phyloP scores from a whole-genome alignment of 2,113 vertebrate species.

The Ophthalmolycus amberensis region DNA sequence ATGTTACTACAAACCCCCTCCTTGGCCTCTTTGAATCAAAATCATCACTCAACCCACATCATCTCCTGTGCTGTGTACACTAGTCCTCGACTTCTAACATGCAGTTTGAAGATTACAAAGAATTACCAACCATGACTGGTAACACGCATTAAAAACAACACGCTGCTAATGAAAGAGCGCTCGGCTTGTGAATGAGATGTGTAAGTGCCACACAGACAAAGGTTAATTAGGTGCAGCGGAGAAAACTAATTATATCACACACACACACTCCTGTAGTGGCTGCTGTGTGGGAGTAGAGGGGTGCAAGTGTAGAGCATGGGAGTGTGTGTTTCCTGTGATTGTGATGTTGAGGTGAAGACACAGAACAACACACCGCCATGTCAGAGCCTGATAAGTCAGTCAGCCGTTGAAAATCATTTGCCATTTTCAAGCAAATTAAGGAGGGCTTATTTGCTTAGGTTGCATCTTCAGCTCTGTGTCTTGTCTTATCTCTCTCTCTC shows the following conservation, averaged over 20 bases:
- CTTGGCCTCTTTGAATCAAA: neutral
- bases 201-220: slow-evolving; percentile 68
- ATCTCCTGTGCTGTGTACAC: slow-evolving; percentile 2
- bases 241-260: slow-evolving; percentile 68
- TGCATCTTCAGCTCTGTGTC: slow-evolving; percentile 57
- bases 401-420: slow-evolving; percentile 80
- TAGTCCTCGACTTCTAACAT: slow-evolving; percentile 24
- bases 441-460: slow-evolving; percentile 80
- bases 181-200: slow-evolving; percentile 70
- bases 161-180: slow-evolving; percentile 59
- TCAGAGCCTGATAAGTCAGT: slow-evolving; percentile 80
- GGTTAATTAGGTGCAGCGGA: slow-evolving; percentile 78
- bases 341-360: slow-evolving; percentile 67
- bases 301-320: slow-evolving; percentile 34
- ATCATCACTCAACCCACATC: slow-evolving; percentile 34
- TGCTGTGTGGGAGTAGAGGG: slow-evolving; percentile 55
- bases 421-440: slow-evolving; percentile 78
- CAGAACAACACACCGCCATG: slow-evolving; percentile 67
- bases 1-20: neutral
- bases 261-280: slow-evolving; percentile 39
- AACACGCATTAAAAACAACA: slow-evolving; percentile 50
- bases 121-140: slow-evolving; percentile 51
- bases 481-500: neutral
- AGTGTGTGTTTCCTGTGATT: slow-evolving; percentile 73
- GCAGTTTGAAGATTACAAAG: slow-evolving; percentile 49